Evolutionary conservation across 2,797 vertebrate species (phyloP).

Genomic region (Pangasius mekongensis): DNA sequence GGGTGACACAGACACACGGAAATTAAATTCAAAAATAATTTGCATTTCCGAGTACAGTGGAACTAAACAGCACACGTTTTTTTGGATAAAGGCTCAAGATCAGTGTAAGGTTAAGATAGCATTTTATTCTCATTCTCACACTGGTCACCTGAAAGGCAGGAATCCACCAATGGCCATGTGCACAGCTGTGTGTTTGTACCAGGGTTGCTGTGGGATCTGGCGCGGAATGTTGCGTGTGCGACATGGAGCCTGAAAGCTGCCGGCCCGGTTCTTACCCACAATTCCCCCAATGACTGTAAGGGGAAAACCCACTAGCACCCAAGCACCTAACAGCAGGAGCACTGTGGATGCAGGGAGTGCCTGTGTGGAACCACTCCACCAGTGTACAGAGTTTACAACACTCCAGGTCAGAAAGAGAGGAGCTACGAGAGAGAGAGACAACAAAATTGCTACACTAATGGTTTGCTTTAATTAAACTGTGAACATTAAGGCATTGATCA

Average conservation of each 20-base stretch:
- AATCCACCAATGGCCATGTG: slow-evolving; percentile 95
- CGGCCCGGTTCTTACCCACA: slow-evolving; percentile 88
- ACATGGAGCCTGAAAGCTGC: slow-evolving; percentile 86
- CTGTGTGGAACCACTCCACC: slow-evolving; percentile 92
- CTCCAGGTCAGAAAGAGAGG: slow-evolving; percentile 93
- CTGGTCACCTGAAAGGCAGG: slow-evolving; percentile 89
- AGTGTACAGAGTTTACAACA: slow-evolving; percentile 90
- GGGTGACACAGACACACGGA: background rate
- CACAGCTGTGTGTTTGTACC: slow-evolving; percentile 88
- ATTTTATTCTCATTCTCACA: background rate
- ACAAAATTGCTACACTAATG: background rate
- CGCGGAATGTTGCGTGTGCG: slow-evolving; percentile 90
- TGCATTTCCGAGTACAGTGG: background rate
- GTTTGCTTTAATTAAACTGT: background rate
- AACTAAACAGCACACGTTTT: background rate
- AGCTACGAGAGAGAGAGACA: slow-evolving; percentile 66
- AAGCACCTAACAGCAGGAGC: slow-evolving; percentile 87
- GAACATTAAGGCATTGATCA: background rate
- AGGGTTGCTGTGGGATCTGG: slow-evolving; percentile 88
- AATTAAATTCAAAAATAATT: background rate
- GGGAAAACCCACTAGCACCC: slow-evolving; percentile 91
- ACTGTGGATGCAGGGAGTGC: slow-evolving; percentile 89
- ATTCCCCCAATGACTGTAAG: slow-evolving; percentile 92
- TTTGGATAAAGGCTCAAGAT: background rate
- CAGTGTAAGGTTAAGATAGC: too few species aligned